Evolutionary conservation across 2,888 invertebrate species (phyloP), one percentile per base, ranked within the genome.

Genomic region (Aleiodes leptofemur): DNA sequence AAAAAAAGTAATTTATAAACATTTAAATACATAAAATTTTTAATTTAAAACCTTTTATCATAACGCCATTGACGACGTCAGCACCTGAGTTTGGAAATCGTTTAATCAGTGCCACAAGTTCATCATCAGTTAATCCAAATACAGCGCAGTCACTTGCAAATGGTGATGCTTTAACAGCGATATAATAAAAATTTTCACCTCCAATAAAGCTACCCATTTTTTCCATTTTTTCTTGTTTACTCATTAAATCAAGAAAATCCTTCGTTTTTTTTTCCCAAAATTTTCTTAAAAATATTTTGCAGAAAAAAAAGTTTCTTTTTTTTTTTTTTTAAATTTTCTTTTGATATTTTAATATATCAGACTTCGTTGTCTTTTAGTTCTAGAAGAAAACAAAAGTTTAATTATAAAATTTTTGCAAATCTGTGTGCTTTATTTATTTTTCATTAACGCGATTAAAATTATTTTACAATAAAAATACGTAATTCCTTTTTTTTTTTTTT

Each of bases 101-200:
- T 87, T 94, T 94, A 43, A 92, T 90, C 61, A 96, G 87, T 1
- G 95, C 96, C 84, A 91, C 91, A 64, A 92, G 90, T 90, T 96
- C 96, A 77, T 94, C 93, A 70, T 91, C 90, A 84, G 92, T 93
- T 80, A 96, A 90, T 73, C 96, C 96, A 91, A 96, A 96, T 50
- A 94, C 94, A 77, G 94, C 92, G 88, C 94, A 93, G 85, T 95
- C 95, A 79, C 90, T 89, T 79, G 95, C 93, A 90, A 95, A 94
- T 76, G 96, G 90, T 4, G 95, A 96, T 51, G 94, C 96, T 90
- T 95, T 96, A 66, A 96, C 93, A 77, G 94, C 95, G 83, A 95
- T 91, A 89, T 96, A 96, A 77, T 93, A 92, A 87, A 91, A 93
- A 82, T 91, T 92, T 80, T 93, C 93, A 76, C 82, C 86, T 74